Conservation (phyloP, 2,113 vertebrate genomes). For the Bolborhynchus lineola region DNA sequence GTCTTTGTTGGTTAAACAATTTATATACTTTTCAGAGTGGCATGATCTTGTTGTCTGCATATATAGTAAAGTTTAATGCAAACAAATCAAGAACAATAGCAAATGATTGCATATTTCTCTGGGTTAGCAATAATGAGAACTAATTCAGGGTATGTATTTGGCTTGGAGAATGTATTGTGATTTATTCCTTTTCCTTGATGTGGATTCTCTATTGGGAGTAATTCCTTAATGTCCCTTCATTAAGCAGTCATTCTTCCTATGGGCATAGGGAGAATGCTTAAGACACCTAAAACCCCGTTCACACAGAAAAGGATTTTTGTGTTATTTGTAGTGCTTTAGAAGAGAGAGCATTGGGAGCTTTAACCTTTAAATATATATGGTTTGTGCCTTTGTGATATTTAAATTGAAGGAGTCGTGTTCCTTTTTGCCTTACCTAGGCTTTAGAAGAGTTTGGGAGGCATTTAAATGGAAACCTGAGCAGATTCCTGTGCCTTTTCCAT, state of each 20-base stretch:
- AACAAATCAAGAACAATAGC: background rate
- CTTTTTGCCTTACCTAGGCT: background rate
- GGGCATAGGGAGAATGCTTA: background rate
- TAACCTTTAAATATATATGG: background rate
- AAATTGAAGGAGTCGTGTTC: background rate
- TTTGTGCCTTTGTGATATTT: background rate
- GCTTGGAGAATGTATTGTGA: background rate
- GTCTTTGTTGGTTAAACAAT: background rate
- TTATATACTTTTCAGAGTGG: rapidly evolving
- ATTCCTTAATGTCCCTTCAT: background rate
- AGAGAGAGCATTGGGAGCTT: background rate
- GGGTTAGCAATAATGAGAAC: background rate
- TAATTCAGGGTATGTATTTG: background rate
- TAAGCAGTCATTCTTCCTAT: background rate
- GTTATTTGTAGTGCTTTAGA: background rate
- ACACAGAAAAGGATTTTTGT: background rate
- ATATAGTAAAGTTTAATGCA: background rate
- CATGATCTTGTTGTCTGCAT: background rate
- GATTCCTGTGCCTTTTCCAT: background rate
- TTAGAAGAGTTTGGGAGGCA: background rate
- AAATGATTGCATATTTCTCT: background rate
- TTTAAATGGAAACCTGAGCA: background rate
- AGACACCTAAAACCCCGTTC: background rate
- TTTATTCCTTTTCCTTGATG: background rate
- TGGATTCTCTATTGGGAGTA: background rate